Evolutionary conservation across 2,797 vertebrate genomes (phyloP), one percentile per base, ranked within the genome.

Genomic region (Acanthopagrus latus): DNA sequence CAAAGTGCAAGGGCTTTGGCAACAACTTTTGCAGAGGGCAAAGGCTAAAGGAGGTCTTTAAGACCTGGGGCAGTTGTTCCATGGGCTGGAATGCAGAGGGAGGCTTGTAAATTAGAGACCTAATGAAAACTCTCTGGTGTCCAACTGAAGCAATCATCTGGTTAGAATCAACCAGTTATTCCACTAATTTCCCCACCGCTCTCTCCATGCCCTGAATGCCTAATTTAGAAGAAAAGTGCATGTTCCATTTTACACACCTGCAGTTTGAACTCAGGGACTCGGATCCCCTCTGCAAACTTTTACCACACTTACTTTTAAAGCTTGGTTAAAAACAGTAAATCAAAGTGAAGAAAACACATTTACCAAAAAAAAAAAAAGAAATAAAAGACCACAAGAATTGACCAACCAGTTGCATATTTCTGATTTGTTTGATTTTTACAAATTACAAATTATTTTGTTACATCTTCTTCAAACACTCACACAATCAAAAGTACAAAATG

Each of bases 111-210:
- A 99, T 99, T 98, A 98, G 96, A 95, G 94, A 93, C 95, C 96
- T 98, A 99, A 99, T 98, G 97, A 97, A 98, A 98, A 96, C 91
- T 91, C 92, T 92, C 96, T 96, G 96, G 96, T 97, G 96, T 98
- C 96, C 96, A 96, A 98, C 96, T 96, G 95, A 94, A 97, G 96
- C 96, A 97, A 97, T 99, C 98, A 99, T 99, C 97, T 99, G 98
- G 97, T 97, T 98, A 97, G 97, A 98, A 99, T 99, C 97, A 99
- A 96, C 95, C 96, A 94, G 97, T 98, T 98, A 98, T 99, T 98
- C 96, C 95, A 95, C 97, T 97, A 96, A 98, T 98, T 98, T 98
- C 96, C 96, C 95, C 93, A 92, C 96, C 94, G 93, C 96, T 96
- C 95, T 96, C 95, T 96, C 93, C 92, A 88, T 96, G 96, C 95